Evolutionary conservation across 1,140 invertebrate genomes (phyloP).

Genomic region (Matsumurasca onukii): DNA sequence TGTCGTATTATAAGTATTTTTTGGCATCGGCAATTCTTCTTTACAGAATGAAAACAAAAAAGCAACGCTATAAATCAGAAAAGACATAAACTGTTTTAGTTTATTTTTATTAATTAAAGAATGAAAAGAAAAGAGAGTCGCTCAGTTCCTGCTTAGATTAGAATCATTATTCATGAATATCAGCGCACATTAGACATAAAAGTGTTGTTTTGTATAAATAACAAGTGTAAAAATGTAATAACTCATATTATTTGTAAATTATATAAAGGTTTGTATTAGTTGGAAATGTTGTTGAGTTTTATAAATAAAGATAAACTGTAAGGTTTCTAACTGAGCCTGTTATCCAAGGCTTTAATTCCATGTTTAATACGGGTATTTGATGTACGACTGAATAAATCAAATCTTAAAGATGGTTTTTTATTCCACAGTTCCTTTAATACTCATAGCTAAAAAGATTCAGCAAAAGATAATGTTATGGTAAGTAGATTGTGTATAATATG

Average conservation of each 20-base stretch:
- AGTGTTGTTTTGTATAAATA: constrained; percentile 38
- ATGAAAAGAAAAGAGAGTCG: not conserved
- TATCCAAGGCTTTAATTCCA: constrained; percentile 39
- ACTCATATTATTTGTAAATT: constrained; percentile 34
- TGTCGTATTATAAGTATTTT: no score
- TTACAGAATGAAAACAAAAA: no score
- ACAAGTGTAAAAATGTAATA: constrained; percentile 31
- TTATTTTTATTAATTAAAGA: not conserved
- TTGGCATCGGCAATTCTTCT: no score
- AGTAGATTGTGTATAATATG: no score
- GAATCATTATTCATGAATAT: constrained; percentile 15
- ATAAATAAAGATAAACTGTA: constrained; percentile 28
- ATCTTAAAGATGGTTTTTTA: constrained; percentile 3
- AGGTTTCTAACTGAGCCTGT: constrained; percentile 28
- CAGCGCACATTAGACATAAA: constrained; percentile 37
- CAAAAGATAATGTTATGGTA: no score
- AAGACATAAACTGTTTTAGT: no score
- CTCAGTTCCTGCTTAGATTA: constrained; percentile 26
- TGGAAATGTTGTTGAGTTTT: constrained; percentile 37
- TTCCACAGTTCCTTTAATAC: not conserved
- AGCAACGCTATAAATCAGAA: no score
- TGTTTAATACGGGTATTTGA: constrained; percentile 41
- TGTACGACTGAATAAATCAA: constrained; percentile 39
- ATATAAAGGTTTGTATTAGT: constrained; percentile 32
- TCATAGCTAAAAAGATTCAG: no score